phyloP scores from a whole-genome alignment of 2,797 vertebrate species.

The Myotis findleyi region DNA sequence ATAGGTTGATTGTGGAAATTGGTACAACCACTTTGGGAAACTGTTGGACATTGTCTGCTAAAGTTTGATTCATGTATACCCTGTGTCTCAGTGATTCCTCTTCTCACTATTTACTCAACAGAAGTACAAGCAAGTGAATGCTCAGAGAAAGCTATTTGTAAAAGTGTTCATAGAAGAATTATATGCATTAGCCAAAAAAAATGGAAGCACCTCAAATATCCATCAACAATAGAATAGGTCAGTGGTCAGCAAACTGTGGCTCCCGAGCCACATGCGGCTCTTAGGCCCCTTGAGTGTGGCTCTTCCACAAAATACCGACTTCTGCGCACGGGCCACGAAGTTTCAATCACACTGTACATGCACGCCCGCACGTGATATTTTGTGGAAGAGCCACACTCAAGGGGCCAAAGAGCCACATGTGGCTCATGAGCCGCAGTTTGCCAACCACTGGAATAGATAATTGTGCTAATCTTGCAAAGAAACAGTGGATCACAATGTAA shows the following conservation, averaged over 20 bases:
- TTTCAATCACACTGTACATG: too few species aligned
- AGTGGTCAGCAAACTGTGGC: too few species aligned
- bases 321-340: too few species aligned
- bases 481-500: not conserved
- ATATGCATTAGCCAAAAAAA: not conserved
- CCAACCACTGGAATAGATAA: not conserved
- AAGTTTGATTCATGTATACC: not conserved
- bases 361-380: too few species aligned
- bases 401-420: too few species aligned
- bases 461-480: not conserved
- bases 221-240: not conserved
- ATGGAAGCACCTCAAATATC: not conserved
- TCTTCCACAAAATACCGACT: too few species aligned
- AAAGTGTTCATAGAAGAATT: slow-evolving; percentile 23
- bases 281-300: too few species aligned
- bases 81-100: not conserved
- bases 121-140: not conserved
- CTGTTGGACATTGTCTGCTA: not conserved
- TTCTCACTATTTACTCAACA: slow-evolving; percentile 1
- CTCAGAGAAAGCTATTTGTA: not conserved
- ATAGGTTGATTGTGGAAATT: not conserved
- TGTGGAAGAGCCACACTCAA: too few species aligned
- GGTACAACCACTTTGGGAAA: slow-evolving; percentile 11
- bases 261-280: too few species aligned
- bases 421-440: too few species aligned